Evolutionary conservation across 2,113 vertebrate genomes (phyloP).

Genomic region (Dunckerocampus dactyliophorus): DNA sequence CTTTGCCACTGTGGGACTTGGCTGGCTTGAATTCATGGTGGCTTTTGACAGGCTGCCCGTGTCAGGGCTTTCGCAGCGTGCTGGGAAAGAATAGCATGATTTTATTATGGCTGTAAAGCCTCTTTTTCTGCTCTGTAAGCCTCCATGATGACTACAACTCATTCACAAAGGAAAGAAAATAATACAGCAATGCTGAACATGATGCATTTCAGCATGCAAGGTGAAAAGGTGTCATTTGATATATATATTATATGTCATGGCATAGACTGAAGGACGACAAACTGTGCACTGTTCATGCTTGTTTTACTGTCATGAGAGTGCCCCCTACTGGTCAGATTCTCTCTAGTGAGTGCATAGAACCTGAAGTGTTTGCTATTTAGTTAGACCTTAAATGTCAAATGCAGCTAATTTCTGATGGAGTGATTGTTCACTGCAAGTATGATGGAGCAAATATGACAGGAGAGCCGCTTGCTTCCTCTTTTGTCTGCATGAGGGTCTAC

Average conservation of each 20-base stretch:
- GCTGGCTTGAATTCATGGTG: constrained; percentile 40
- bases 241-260: neutral
- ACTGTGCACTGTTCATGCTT: neutral
- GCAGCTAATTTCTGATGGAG: too few species aligned
- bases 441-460: too few species aligned
- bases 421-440: too few species aligned
- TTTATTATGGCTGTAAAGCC: constrained; percentile 20
- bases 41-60: constrained; percentile 26
- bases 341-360: too few species aligned
- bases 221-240: too few species aligned
- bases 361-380: too few species aligned
- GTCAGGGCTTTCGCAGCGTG: neutral
- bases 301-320: constrained; percentile 55
- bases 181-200: neutral
- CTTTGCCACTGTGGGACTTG: constrained; percentile 34
- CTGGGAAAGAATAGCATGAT: constrained; percentile 10
- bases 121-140: constrained; percentile 17
- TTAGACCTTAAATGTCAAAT: too few species aligned
- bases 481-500: too few species aligned
- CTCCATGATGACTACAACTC: neutral
- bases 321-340: constrained; percentile 62
- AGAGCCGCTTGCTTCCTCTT: too few species aligned
- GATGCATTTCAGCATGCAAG: neutral
- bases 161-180: neutral
- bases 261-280: neutral